These are phyloP conservation scores for Crossaster papposus DNA, from an alignment of 53 echinoderm and acorn worm genomes.

Conservation along the genomic window DNA sequence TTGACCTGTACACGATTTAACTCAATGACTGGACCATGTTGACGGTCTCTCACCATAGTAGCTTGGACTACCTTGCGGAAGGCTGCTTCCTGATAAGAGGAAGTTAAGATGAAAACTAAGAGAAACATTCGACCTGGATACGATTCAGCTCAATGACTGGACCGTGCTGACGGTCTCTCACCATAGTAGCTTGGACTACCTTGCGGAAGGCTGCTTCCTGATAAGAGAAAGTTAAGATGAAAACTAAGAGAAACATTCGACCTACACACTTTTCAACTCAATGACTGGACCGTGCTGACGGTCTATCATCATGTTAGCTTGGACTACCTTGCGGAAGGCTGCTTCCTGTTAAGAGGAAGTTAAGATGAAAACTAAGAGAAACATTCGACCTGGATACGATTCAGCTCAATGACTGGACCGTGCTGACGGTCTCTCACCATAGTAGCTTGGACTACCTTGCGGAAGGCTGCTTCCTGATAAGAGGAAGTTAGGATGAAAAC, in stretches of 20 bases:
- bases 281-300: conserved; percentile 95
- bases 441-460: conserved; percentile 94
- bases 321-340: conserved; percentile 95
- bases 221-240: not conserved
- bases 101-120: not conserved
- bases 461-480: conserved; percentile 93
- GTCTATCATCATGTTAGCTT: conserved; percentile 95
- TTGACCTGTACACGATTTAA: conserved; percentile 98
- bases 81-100: conserved; percentile 81
- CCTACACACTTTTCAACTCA: conserved; percentile 94
- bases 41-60: conserved; percentile 95
- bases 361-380: conserved; percentile 26
- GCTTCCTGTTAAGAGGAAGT: conserved; percentile 72
- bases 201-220: conserved; percentile 99
- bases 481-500: not conserved
- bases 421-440: conserved; percentile 97
- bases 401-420: conserved; percentile 92
- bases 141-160: conserved; percentile 94
- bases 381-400: conserved; percentile 96
- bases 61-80: conserved; percentile 97
- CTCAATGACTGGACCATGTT: conserved; percentile 93
- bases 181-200: conserved; percentile 96
- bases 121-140: conserved; percentile 93
- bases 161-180: conserved; percentile 93
- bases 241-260: conserved; percentile 72